phyloP scores from a whole-genome alignment of 2,888 invertebrate species.

The Synergus itoensis region DNA sequence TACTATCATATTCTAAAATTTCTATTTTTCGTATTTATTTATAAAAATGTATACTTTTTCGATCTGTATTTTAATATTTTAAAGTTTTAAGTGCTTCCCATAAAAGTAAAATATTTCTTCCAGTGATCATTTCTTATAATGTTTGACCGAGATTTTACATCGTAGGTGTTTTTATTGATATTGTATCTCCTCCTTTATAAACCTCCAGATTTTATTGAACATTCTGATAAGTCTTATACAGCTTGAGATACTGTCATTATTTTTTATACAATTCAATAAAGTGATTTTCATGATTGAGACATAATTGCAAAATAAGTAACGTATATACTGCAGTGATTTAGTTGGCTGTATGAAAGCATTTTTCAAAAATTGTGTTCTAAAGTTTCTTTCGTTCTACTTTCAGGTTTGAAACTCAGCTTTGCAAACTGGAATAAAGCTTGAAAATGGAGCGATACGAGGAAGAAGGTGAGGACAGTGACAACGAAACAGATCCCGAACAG shows the following conservation, averaged over 20 bases:
- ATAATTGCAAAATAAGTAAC: neutral
- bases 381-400: constrained; percentile 5
- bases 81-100: too few species aligned
- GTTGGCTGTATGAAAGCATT: constrained; percentile 35
- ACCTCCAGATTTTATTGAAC: neutral
- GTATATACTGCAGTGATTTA: neutral
- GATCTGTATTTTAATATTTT: too few species aligned
- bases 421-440: constrained; percentile 34
- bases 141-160: neutral
- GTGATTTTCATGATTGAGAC: neutral
- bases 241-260: neutral
- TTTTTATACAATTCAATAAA: neutral
- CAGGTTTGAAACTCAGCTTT: constrained; percentile 37
- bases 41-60: too few species aligned
- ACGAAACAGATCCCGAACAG: constrained; percentile 86
- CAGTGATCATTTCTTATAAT: neutral
- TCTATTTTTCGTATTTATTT: neutral
- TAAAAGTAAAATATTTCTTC: neutral
- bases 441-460: constrained; percentile 76
- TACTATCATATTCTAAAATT: neutral
- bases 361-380: constrained; percentile 41
- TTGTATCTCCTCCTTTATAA: neutral
- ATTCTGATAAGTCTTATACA: neutral
- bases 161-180: neutral
- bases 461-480: constrained; percentile 81